Base-by-base conservation (phyloP, 2,888 invertebrate genomes). In the Chloroclysta siterata region DNA sequence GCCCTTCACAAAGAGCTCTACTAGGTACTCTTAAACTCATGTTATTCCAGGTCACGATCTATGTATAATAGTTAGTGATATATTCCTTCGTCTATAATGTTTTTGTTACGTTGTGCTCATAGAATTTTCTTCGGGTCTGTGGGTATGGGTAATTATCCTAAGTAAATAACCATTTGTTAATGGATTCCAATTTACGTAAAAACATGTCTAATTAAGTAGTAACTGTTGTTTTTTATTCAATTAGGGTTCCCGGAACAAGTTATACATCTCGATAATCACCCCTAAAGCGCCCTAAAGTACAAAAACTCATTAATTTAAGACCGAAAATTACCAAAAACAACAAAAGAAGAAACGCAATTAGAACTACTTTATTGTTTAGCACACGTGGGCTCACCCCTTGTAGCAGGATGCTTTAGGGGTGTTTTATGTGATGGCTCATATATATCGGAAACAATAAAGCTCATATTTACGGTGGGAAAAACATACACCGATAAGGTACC, bases 271-370 rank as follows among this genome's bases (percentile, higher is more conserved):
- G 46, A 29, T 59, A 52, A 64, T 52, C 10, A 60, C 51, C 33
- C 36, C 11, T 39, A 44, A 41, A 42, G 15, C 46, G 17, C 46
- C 46, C 36, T 65, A 56, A 60, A 47, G 42, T 55, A 64, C 33
- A 61, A 67, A 50, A 57, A 59, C 61, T 54, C 64, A 73, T 70
- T 77, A 79, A 78, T 72, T 41, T 71, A 62, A 46, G 69, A 62
- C 71, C 61, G 66, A 53, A 65, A 74, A 68, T 76, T 78, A 71
- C 67, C 67, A 66, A 67, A 72, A 68, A 71, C 48, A 52, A 78
- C 76, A 77, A 81, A 76, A 54, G 53, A 46, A 66, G 53, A 46
- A 66, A 71, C 68, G 72, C 70, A 68, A 74, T 75, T 72, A 69
- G 28, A 46, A 15, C 41, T 63, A 28, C 17, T 69, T 61, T 70